Percentiles rank a stretch among this genome's conserved stretches.
Evolutionary conservation across 2,888 invertebrate genomes (phyloP).

Genomic region (Tortricodes alternella): DNA sequence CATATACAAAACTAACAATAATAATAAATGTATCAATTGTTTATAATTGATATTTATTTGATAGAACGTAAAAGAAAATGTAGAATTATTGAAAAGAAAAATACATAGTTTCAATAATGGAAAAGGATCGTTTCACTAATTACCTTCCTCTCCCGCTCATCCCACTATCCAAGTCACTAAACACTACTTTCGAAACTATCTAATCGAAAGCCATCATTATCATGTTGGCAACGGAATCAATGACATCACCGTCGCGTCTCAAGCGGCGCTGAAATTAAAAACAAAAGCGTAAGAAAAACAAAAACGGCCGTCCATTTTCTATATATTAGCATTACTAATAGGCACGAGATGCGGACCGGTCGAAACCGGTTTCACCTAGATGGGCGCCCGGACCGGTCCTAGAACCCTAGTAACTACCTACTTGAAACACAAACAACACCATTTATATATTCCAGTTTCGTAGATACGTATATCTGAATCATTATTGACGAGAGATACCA

Average conservation of each 20-base stretch:
- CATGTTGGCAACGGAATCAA: slow-evolving; percentile 4
- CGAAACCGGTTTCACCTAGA: slow-evolving; percentile 47
- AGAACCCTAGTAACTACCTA: slow-evolving; percentile 53
- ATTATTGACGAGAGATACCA: slow-evolving; percentile 7
- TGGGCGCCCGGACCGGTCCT: slow-evolving; percentile 42
- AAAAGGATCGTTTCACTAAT: slow-evolving; percentile 57
- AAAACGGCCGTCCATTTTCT: slow-evolving; percentile 47
- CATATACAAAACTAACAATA: slow-evolving; percentile 77
- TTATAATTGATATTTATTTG: slow-evolving; percentile 81
- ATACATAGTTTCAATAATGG: slow-evolving; percentile 80
- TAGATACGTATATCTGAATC: slow-evolving; percentile 1
- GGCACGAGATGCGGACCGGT: slow-evolving; percentile 50
- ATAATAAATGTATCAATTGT: slow-evolving; percentile 77
- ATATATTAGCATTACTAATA: slow-evolving; percentile 59
- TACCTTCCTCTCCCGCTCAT: slow-evolving; percentile 30
- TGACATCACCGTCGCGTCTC: slow-evolving; percentile 21
- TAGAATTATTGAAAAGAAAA: slow-evolving; percentile 77
- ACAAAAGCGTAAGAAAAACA: slow-evolving; percentile 40
- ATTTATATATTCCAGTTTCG: slow-evolving; percentile 25
- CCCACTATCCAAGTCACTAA: too few species aligned
- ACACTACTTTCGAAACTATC: too few species aligned
- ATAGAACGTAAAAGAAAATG: slow-evolving; percentile 76
- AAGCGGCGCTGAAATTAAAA: slow-evolving; percentile 11
- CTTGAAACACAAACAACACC: slow-evolving; percentile 21
- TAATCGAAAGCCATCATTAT: slow-evolving; percentile 11